Conservation (phyloP, 2,113 vertebrate genomes). For the Toxotes jaculatrix region DNA sequence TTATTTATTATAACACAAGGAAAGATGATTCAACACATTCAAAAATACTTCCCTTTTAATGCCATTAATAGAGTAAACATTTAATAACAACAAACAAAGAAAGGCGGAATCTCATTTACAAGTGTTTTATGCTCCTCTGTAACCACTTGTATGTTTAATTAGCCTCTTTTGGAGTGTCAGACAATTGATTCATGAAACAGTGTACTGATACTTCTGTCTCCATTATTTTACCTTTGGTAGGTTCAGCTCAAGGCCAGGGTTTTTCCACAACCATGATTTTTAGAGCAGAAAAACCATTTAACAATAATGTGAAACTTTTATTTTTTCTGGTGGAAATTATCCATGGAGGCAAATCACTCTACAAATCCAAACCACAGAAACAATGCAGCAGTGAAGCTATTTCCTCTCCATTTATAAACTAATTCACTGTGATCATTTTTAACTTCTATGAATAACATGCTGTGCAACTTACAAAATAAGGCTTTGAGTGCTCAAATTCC, state of each 20-base stretch:
- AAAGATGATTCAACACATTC: background rate
- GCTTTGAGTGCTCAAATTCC: background rate
- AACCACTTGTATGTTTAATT: background rate
- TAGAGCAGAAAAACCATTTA: background rate
- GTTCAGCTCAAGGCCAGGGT: background rate
- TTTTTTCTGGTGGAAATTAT: no score
- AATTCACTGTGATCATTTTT: no score
- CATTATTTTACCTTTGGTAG: background rate
- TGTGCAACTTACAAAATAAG: background rate
- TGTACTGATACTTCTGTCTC: background rate
- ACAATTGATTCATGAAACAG: background rate
- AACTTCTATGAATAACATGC: no score
- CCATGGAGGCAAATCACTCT: background rate
- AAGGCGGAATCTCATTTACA: background rate
- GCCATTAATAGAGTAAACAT: background rate
- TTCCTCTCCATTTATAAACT: no score
- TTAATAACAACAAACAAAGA: background rate
- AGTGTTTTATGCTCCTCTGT: background rate
- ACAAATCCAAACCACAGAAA: background rate
- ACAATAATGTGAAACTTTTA: background rate
- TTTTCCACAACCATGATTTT: background rate
- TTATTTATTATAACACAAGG: background rate
- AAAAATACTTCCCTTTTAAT: constrained; percentile 29
- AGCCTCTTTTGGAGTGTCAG: background rate
- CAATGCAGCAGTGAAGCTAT: background rate